These are phyloP conservation scores for Darwinula stevensoni DNA, from an alignment of 2,888 invertebrate genomes.

Conservation along the genomic window DNA sequence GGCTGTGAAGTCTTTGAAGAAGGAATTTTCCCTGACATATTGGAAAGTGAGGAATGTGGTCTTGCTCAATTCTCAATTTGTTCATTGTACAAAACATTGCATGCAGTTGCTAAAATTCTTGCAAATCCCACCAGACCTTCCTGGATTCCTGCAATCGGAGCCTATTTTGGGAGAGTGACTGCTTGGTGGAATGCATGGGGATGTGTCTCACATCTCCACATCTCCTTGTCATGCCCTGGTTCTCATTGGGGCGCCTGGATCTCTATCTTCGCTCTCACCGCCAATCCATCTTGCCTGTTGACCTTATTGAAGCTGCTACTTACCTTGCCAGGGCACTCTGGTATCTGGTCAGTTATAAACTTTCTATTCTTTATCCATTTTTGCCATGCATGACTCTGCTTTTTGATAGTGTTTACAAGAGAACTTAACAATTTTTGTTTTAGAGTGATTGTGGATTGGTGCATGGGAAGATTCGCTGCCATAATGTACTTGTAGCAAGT, in stretches of 20 bases:
- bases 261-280: constrained; percentile 23
- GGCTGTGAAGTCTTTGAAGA: constrained; percentile 44
- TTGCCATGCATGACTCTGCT: no score
- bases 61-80: constrained; percentile 17
- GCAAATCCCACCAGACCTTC: no score
- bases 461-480: constrained; percentile 56
- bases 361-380: no score
- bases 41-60: constrained; percentile 23
- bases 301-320: constrained; percentile 49
- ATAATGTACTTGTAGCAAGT: constrained; percentile 43
- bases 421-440: constrained; percentile 9
- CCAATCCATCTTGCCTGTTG: constrained; percentile 22
- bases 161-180: no score
- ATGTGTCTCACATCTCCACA: no score
- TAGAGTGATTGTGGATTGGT: constrained; percentile 45
- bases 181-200: no score
- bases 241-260: constrained; percentile 42
- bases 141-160: no score
- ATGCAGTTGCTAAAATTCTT: no score
- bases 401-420: no score
- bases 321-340: constrained; percentile 54
- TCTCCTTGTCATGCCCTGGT: no score
- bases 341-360: constrained; percentile 56
- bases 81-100: no score
- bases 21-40: constrained; percentile 27